Evolutionary conservation across 2,797 vertebrate species (phyloP), one percentile per base, ranked within the genome.

Genomic region (Clarias platycephalus): DNA sequence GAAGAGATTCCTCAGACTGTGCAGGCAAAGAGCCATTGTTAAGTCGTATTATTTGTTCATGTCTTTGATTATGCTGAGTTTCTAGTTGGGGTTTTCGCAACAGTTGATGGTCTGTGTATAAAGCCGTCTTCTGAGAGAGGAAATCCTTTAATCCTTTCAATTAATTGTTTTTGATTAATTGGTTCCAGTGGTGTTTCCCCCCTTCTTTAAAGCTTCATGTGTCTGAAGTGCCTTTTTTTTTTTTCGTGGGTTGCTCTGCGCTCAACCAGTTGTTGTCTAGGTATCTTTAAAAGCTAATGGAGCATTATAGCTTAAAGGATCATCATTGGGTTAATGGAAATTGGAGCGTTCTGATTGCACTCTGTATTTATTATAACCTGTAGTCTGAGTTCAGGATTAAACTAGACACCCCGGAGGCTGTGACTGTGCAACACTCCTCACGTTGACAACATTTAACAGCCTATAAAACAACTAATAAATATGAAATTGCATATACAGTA

Each of bases 61-160:
- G 37, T 84, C 28, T 78, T 62, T 78, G 57, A 24, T 77, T 78
- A 62, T 57, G 13, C 4, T 16, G 26, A 24, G 44, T 81, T 55
- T 81, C 44, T 37, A 34, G 63, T 67, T 24, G 16, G 49, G 49
- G 44, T 26, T 7, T 77, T 60, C 15, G 31, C 12, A 62, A n/a
- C 57, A 62, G 31, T 40, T 78, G 75, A 78, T 60, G 22, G 57
- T n/a, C 57, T 62, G 57, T 78, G 31, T 78, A 40, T 78, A 62
- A 40, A 62, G 75, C 22, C 22, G 57, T 60, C 57, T 34, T 60
- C 84, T 55, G 24, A 55, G 55, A 64, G 24, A 49, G 20, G 16
- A 80, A 74, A 64, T 80, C 55, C 77, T 74, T 80, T 72, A 84
- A 84, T 84, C 84, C 78, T 85, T 81, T 80, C n/a, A 63, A 70